Percentiles rank a stretch among this genome's conserved stretches.
Evolutionary conservation across 1,140 invertebrate species (phyloP).

Genomic region (Melitaea cinxia): DNA sequence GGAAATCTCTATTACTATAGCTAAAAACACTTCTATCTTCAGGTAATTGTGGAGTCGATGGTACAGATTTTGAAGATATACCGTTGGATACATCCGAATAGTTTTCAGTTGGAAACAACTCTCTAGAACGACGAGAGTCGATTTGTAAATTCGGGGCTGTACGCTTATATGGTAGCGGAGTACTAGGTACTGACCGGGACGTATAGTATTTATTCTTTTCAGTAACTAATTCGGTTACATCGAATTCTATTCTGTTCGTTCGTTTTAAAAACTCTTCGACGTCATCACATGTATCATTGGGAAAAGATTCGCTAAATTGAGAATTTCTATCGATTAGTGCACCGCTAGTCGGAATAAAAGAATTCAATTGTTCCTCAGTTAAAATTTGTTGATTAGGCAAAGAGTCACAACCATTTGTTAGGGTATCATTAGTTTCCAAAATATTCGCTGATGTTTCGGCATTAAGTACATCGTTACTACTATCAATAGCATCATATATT

Average conservation of each 20-base stretch:
- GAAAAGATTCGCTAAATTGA: conserved; percentile 63
- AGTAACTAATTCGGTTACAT: conserved; percentile 64
- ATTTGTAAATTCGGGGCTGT: conserved; percentile 67
- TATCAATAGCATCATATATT: conserved; percentile 80
- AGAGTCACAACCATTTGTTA: conserved; percentile 66
- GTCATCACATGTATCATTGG: conserved; percentile 56
- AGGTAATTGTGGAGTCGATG: conserved; percentile 83
- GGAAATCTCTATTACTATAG: conserved; percentile 83
- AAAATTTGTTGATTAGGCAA: conserved; percentile 62
- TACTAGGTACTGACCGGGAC: conserved; percentile 85
- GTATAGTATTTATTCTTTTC: conserved; percentile 75
- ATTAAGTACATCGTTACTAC: conserved; percentile 73
- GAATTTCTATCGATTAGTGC: conserved; percentile 50
- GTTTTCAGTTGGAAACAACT: conserved; percentile 54
- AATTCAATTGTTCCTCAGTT: conserved; percentile 60
- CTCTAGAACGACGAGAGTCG: conserved; percentile 61
- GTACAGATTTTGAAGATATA: conserved; percentile 84
- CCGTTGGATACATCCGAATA: conserved; percentile 60
- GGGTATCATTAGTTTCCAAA: conserved; percentile 53
- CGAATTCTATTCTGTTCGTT: conserved; percentile 72
- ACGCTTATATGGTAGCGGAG: conserved; percentile 82
- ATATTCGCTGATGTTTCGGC: conserved; percentile 51
- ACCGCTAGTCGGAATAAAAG: conserved; percentile 55
- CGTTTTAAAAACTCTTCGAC: conserved; percentile 74
- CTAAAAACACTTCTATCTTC: conserved; percentile 82